phyloP scores from a whole-genome alignment of 2,888 invertebrate species.

The Tanytarsus gracilentus region DNA sequence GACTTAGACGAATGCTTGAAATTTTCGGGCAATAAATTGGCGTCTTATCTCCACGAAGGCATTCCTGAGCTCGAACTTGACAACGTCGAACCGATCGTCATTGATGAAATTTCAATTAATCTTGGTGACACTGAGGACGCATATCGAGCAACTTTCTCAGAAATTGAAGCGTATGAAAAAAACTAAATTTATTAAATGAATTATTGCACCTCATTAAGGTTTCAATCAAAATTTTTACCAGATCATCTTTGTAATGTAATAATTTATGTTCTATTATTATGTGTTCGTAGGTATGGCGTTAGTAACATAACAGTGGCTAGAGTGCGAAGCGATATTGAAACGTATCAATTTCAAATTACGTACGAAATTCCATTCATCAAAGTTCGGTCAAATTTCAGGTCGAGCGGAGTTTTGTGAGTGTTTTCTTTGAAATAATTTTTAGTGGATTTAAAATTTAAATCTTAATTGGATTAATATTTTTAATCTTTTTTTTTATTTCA shows the following conservation, averaged over 20 bases:
- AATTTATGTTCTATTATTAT: too few species aligned
- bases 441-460: not conserved
- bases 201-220: not conserved
- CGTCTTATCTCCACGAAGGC: constrained; percentile 61
- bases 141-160: constrained; percentile 69
- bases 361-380: constrained; percentile 71
- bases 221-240: too few species aligned
- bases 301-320: constrained; percentile 71
- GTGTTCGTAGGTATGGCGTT: too few species aligned
- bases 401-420: constrained; percentile 57
- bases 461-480: not conserved
- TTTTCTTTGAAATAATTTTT: not conserved
- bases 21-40: constrained; percentile 63
- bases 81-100: constrained; percentile 43
- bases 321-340: constrained; percentile 67
- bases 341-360: constrained; percentile 71
- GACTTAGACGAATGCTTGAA: constrained; percentile 63
- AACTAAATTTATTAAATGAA: not conserved
- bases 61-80: constrained; percentile 62
- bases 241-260: too few species aligned
- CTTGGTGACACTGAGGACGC: constrained; percentile 63
- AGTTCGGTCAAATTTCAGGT: constrained; percentile 69
- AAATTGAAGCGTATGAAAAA: constrained; percentile 48
- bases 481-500: not conserved
- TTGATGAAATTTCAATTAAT: constrained; percentile 45